Evolutionary conservation across 2,113 vertebrate genomes (phyloP).

Genomic region (Malurus alboscapulatus): DNA sequence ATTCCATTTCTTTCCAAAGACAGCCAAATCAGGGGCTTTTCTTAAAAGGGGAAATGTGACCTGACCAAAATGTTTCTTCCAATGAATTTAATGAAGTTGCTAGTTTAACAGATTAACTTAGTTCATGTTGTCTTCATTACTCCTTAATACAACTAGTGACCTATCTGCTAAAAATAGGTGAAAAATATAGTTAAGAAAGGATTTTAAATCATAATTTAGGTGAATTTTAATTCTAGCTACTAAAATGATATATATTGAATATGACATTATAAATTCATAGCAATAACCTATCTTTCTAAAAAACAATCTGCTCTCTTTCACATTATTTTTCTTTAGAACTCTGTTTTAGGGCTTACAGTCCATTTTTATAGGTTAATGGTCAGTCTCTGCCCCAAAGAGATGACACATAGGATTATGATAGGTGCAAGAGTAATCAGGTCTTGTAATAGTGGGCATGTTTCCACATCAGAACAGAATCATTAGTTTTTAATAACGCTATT

Average conservation of each 20-base stretch:
- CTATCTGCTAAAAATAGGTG: not conserved
- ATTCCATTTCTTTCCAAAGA: not conserved
- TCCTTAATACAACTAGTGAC: not conserved
- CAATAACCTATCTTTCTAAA: not conserved
- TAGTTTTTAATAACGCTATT: not conserved
- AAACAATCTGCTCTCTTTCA: not conserved
- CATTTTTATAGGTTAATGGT: not conserved
- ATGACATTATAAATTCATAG: not conserved
- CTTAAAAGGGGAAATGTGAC: not conserved
- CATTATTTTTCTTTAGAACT: not conserved
- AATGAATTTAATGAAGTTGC: not conserved
- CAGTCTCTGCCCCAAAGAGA: not conserved
- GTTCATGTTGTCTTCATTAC: not conserved
- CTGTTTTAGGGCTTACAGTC: not conserved
- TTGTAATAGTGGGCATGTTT: not conserved
- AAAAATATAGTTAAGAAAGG: not conserved
- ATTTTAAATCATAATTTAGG: not conserved
- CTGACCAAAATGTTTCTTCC: not conserved
- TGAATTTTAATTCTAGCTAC: not conserved
- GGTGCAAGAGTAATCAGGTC: not conserved
- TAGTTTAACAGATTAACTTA: not conserved
- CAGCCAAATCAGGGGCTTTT: not conserved
- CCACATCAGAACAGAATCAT: not conserved
- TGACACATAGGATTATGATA: not conserved
- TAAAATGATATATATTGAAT: not conserved